Percentiles rank a stretch among this genome's conserved stretches.
Evolutionary conservation across 2,113 vertebrate genomes (phyloP).

Genomic region (Puma concolor): DNA sequence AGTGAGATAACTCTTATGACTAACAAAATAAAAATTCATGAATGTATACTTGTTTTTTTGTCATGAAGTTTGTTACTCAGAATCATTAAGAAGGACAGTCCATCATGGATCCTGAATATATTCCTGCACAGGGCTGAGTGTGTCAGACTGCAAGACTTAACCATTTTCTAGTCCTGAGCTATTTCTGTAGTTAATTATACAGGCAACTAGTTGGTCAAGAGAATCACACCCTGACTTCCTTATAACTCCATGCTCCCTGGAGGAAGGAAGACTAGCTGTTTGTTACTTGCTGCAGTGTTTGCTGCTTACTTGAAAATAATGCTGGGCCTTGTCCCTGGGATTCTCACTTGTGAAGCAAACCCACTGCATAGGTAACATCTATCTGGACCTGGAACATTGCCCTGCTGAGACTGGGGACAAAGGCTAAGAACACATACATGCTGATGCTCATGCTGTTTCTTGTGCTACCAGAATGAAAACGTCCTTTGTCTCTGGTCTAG

Average conservation of each 20-base stretch:
- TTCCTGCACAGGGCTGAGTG: background rate
- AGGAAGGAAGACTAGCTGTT: background rate
- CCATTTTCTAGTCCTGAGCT: background rate
- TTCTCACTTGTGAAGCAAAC: background rate
- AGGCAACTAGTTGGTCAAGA: background rate
- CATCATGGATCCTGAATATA: background rate
- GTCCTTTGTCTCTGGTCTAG: background rate
- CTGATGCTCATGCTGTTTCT: background rate
- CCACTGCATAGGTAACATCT: background rate
- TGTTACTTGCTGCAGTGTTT: background rate
- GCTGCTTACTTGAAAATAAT: background rate
- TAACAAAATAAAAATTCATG: background rate
- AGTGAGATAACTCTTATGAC: background rate
- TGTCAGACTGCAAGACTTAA: background rate
- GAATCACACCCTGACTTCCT: background rate
- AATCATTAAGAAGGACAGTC: background rate
- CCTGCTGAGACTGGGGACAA: too few relatives aligned
- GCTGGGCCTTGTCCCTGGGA: background rate
- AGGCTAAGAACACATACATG: background rate
- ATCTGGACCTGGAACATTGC: background rate
- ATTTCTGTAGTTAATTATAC: background rate
- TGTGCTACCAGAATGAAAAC: background rate
- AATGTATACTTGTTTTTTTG: background rate
- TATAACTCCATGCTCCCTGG: background rate
- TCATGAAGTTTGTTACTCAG: background rate